Conservation (phyloP, 1,140 invertebrate species). For the Drosophila repleta region DNA sequence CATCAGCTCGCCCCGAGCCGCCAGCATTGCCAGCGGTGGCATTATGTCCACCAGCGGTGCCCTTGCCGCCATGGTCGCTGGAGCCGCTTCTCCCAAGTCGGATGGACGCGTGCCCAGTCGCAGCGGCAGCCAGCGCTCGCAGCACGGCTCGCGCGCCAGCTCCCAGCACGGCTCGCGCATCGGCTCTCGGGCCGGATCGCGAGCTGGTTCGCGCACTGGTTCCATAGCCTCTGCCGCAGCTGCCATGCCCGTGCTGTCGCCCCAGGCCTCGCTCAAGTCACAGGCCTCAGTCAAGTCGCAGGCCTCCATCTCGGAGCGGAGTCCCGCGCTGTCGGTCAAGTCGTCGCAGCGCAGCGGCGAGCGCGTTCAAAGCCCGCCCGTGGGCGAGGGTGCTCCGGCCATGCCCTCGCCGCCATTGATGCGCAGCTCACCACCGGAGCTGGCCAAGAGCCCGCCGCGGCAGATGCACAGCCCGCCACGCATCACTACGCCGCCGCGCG, state of each 20-base stretch:
- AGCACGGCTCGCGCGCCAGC: slow-evolving; percentile 34
- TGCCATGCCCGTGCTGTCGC: slow-evolving; percentile 44
- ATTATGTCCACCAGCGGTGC: slow-evolving; percentile 58
- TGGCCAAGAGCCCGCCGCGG: slow-evolving; percentile 60
- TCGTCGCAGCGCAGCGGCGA: slow-evolving; percentile 54
- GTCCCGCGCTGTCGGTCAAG: slow-evolving; percentile 63
- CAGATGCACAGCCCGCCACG: slow-evolving; percentile 81
- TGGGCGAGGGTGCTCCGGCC: slow-evolving; percentile 67
- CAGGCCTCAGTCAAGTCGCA: slow-evolving; percentile 49
- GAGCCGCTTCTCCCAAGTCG: slow-evolving; percentile 42
- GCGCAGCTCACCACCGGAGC: slow-evolving; percentile 64
- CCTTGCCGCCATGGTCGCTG: slow-evolving; percentile 45
- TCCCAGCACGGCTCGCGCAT: slow-evolving; percentile 38
- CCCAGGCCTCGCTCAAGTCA: slow-evolving; percentile 64
- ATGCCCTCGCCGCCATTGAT: slow-evolving; percentile 80
- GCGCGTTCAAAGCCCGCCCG: slow-evolving; percentile 70
- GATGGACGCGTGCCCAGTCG: slow-evolving; percentile 72
- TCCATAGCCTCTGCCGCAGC: slow-evolving; percentile 12
- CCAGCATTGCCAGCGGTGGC: slow-evolving; percentile 68
- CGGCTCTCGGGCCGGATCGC: slow-evolving; percentile 55
- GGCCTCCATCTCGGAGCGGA: slow-evolving; percentile 30
- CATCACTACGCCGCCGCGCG: slow-evolving; percentile 74
- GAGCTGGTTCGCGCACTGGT: slow-evolving; percentile 53
- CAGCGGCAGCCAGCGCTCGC: slow-evolving; percentile 62
- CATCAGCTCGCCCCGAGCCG: slow-evolving; percentile 64